Conservation (phyloP, 2,113 vertebrate genomes). For the Bos indicus region DNA sequence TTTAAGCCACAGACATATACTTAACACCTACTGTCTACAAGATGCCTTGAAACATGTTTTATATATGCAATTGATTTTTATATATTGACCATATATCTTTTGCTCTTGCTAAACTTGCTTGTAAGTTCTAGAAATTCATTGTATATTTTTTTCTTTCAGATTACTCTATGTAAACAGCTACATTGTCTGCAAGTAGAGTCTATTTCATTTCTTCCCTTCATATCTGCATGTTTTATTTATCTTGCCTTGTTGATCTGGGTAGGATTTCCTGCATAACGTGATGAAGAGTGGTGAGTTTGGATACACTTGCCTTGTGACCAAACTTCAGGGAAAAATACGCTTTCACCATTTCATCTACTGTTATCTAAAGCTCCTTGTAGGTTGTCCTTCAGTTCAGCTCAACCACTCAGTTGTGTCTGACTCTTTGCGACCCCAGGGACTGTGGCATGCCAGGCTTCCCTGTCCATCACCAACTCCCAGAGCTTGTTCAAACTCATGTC, state of each 20-base stretch:
- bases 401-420: fast-evolving
- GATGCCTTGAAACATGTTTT: background rate
- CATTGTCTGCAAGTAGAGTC: background rate
- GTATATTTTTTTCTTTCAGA: background rate
- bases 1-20: background rate
- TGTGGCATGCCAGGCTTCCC: fast-evolving
- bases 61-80: background rate
- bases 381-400: background rate
- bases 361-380: background rate
- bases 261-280: background rate
- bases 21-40: background rate
- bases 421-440: background rate
- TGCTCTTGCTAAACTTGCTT: background rate
- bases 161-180: background rate
- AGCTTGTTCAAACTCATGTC: background rate
- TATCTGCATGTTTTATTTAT: background rate
- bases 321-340: background rate
- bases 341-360: background rate
- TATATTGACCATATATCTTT: background rate
- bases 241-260: background rate
- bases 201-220: background rate
- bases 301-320: background rate
- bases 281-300: background rate
- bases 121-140: background rate
- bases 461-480: background rate